These are phyloP conservation scores for Zeuzera pyrina DNA, from an alignment of 2,888 invertebrate species.

Conservation along the genomic window DNA sequence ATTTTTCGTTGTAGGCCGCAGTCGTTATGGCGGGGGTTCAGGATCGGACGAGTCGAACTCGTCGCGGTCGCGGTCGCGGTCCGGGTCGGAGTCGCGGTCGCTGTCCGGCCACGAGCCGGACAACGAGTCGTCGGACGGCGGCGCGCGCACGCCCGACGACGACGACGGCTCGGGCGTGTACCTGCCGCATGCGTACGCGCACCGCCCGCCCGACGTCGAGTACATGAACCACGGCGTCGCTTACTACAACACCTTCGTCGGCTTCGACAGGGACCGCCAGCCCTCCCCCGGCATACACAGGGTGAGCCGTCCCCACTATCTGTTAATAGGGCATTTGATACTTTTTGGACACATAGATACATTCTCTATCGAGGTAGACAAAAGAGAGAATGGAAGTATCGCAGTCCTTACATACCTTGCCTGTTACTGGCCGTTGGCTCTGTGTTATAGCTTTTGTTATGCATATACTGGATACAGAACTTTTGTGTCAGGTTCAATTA, in stretches of 20 bases:
- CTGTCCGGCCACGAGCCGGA: conserved; percentile 82
- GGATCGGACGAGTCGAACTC: conserved; percentile 76
- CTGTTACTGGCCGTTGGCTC: too few species aligned
- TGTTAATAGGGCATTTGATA: too few species aligned
- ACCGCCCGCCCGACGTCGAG: conserved; percentile 46
- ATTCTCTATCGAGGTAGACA: too few species aligned
- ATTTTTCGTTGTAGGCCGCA: conserved; percentile 64
- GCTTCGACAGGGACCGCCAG: conserved; percentile 67
- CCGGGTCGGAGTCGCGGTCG: conserved; percentile 78
- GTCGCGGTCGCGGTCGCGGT: conserved; percentile 76
- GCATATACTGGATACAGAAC: too few species aligned
- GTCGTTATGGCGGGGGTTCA: conserved; percentile 76
- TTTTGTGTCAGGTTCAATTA: too few species aligned
- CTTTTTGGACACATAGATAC: too few species aligned
- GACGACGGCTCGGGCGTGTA: conserved; percentile 77
- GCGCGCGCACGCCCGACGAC: conserved; percentile 77
- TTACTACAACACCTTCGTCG: conserved; percentile 75
- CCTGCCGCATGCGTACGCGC: conserved; percentile 76
- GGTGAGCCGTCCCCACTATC: conserved; percentile 39
- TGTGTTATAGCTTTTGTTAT: too few species aligned
- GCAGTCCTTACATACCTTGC: too few species aligned
- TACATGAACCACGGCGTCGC: conserved; percentile 73
- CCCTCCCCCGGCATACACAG: conserved; percentile 58
- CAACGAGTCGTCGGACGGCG: conserved; percentile 83
- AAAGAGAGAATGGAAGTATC: too few species aligned